phyloP scores from a whole-genome alignment of 2,888 invertebrate genomes.

The Spialia ferax region DNA sequence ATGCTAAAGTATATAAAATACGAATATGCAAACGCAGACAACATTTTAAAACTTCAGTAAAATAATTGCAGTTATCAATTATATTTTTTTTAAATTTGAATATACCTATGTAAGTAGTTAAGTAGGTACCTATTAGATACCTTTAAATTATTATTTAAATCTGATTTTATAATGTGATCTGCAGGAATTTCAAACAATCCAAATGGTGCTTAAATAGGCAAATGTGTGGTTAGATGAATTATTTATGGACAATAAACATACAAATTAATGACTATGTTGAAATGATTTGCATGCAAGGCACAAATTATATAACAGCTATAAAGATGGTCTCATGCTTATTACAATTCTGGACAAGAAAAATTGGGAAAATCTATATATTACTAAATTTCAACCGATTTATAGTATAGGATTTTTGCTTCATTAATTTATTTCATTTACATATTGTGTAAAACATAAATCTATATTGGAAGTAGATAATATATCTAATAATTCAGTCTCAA shows the following conservation, averaged over 20 bases:
- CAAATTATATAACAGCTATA: slow-evolving; percentile 27
- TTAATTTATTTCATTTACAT: background rate
- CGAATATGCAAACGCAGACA: slow-evolving; percentile 22
- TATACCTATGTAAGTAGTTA: too few species aligned
- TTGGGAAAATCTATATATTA: background rate
- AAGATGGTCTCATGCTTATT: background rate
- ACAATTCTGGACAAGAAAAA: background rate
- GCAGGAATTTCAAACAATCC: slow-evolving; percentile 3
- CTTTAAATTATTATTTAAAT: background rate
- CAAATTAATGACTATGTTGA: slow-evolving; percentile 16
- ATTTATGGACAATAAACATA: slow-evolving; percentile 26
- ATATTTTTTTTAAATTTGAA: too few species aligned
- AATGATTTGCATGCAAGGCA: slow-evolving; percentile 35
- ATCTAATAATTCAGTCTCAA: background rate
- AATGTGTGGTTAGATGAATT: slow-evolving; percentile 25
- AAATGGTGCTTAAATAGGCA: slow-evolving; percentile 13
- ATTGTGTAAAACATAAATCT: background rate
- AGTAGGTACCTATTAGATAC: too few species aligned
- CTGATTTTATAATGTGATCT: slow-evolving; percentile 22
- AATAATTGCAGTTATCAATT: background rate
- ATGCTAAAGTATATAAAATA: slow-evolving; percentile 23
- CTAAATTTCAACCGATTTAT: background rate
- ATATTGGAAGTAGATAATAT: background rate
- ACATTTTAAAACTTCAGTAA: slow-evolving; percentile 18
- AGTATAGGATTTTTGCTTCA: background rate